Percentiles rank a stretch among this genome's conserved stretches.
Conservation (phyloP, 2,888 invertebrate genomes). For the Bugula neritina region DNA sequence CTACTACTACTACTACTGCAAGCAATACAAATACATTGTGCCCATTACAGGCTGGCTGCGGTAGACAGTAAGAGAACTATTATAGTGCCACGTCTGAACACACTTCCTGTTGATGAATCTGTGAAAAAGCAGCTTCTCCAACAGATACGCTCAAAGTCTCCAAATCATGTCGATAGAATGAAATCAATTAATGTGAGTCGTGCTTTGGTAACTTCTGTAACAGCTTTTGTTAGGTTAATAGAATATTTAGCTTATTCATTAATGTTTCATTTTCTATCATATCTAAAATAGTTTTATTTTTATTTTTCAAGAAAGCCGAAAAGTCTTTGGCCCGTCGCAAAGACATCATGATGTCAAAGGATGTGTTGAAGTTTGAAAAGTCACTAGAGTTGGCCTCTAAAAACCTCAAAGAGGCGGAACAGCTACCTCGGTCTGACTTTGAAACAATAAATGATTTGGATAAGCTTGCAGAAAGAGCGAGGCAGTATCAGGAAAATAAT, state of each 20-base stretch:
- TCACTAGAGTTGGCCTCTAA: constrained; percentile 40
- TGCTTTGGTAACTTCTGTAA: too few relatives aligned
- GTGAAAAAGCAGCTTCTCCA: constrained; percentile 42
- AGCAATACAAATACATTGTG: too few relatives aligned
- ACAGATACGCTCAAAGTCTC: constrained; percentile 44
- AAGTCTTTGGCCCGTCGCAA: constrained; percentile 41
- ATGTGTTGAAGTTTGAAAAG: constrained; percentile 43
- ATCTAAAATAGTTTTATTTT: too few relatives aligned
- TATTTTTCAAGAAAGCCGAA: constrained; percentile 38
- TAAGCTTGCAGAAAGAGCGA: neutral
- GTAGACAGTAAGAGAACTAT: constrained; percentile 81
- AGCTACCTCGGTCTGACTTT: neutral
- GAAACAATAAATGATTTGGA: neutral
- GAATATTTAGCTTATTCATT: too few relatives aligned
- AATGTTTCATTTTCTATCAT: too few relatives aligned
- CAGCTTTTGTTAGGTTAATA: too few relatives aligned
- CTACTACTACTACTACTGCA: constrained; percentile 24
- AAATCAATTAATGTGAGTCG: constrained; percentile 41
- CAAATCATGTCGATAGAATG: constrained; percentile 42
- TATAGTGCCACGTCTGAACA: constrained; percentile 34
- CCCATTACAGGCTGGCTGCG: constrained; percentile 79
- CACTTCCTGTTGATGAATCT: constrained; percentile 31
- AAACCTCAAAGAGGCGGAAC: constrained; percentile 30
- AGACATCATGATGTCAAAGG: constrained; percentile 38
- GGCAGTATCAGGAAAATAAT: neutral